Evolutionary conservation across 64 coral and sea anemone genomes (phyloP), one percentile per base, ranked within the genome.

Genomic region (Acropora yongei): DNA sequence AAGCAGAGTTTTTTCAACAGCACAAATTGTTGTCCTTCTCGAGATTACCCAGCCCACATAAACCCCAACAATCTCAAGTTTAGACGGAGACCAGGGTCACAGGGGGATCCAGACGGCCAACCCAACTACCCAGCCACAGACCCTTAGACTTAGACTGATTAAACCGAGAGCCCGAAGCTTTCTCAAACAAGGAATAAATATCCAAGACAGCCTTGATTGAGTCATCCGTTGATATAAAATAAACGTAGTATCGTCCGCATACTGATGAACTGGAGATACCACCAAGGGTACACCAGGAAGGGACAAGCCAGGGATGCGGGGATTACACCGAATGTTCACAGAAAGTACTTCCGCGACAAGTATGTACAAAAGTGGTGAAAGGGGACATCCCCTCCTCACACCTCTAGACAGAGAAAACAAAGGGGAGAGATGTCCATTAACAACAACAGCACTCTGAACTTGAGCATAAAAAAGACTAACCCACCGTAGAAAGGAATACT

Each of bases 301-400:
- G 0, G 4, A 1, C 2, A 89, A 16, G 1, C 78, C 86, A 12
- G 6, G 2, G 57, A 84, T 77, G n/a, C 46, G n/a, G 2, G 47
- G 48, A 20, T 49, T 75, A 16, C 48, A 1, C 1, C 7, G 39
- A 30, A 89, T 18, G 9, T 81, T 82, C 4, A 41, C 77, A 3
- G 77, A 80, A 1, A 96, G 45, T 2, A 91, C 83, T 17, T 96
- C 88, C 0, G 75, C 14, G 0, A 61, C 47, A 0, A 96, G 55
- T 0, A 96, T 87, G 48, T 93, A 93, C 0, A 96, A 90, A 55
- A 55, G 47, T 1, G 74, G 50, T 0, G 79, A 89, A 57, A 96
- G 46, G 20, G 95, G 95, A 49, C 86, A 96, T 3, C 95, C 87
- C 16, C 90, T 90, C 4, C 79, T 13, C 7, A 96, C 94, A 16